Base-by-base conservation (phyloP, 2,888 invertebrate species). In the Aphelenchoides bicaudatus region DNA sequence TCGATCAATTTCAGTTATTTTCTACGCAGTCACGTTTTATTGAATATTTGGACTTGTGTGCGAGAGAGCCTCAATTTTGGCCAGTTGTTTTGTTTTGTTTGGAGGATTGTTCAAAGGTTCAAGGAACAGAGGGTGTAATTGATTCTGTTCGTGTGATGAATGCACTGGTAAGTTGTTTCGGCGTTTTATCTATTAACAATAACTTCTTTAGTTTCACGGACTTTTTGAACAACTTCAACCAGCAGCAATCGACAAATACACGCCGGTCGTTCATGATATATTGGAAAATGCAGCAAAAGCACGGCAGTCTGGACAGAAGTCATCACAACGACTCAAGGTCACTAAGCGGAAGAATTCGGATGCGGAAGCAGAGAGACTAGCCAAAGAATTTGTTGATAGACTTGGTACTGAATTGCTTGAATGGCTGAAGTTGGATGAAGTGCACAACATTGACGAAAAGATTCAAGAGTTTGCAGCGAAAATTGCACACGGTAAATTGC, bases 61-160 rank as follows among this genome's bases (percentile, higher is more conserved):
- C 52, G 2, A 39, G 37, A 31, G 56, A 64, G 29, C 52, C 43
- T 16, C 23, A 13, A 4, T 51, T 46, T 10, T 62, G 63, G 62
- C 53, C 56, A 23, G 34, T 64, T 34, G 23, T 50, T 2, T 25
- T 63, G 13, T 39, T 38, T 31, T 62, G 62, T 23, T 3, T 65
- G 48, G 62, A 64, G 53, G 62, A 62, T 39, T 61, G 60, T 23
- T 48, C 54, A 19, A 58, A 64, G 51, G 37, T 28, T 1, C 19
- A 37, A 0, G 34, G 21, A 16, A 27, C 43, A 2, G 72, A 72
- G 48, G 61, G 71, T 27, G 58, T 65, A 19, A 61, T 73, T 23
- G 74, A 74, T 28, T 63, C 73, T 6, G 65, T 74, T 1, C 55
- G 66, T 39, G 63, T 66, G 0, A 48, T 65, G 23, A 62, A 63